Evolutionary conservation across 2,888 invertebrate species (phyloP), one percentile per base, ranked within the genome.

Genomic region (Erebia epiphron): DNA sequence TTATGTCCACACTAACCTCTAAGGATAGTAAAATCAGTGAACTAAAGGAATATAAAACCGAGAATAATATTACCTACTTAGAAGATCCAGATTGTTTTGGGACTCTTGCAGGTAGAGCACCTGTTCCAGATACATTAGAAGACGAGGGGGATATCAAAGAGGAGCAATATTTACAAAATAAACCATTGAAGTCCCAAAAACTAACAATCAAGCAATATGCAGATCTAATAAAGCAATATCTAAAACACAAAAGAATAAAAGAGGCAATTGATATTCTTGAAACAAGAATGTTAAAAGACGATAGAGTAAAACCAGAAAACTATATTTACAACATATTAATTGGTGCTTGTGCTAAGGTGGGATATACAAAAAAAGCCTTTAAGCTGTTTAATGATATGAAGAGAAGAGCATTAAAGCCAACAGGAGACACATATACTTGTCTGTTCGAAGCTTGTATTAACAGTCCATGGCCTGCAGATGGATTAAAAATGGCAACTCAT

Each of bases 361-460:
- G 99, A 0, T 97, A 97, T 80, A 95, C 97, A 1, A 96, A 97
- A 79, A 97, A 97, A 88, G 98, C 98, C 1, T 98, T 98, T 83
- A 94, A 95, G 77, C 91, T 99, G 1, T 98, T 95, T 80, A 97
- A 96, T 79, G 95, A 96, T 84, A 97, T 98, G 97, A 97, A 97
- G 80, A 95, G 95, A 81, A 91, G 96, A 57, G 95, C 95, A 0
- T 83, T 98, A 0, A 91, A 93, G 75, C 95, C 96, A 0, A 96
- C 95, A 41, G 95, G 94, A 0, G 95, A 96, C 18, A 96, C 96
- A 0, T 98, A 97, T 80, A 98, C 98, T 0, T 96, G 96, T 72
- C 92, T 99, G 43, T 97, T 99, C 83, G 97, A 98, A 89, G 97
- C 98, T 1, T 98, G 98, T 86, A 95, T 97, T 0, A 97, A 97